These are phyloP conservation scores for Apogon hyalosoma DNA, from an alignment of 2,797 vertebrate species.

Conservation along the genomic window DNA sequence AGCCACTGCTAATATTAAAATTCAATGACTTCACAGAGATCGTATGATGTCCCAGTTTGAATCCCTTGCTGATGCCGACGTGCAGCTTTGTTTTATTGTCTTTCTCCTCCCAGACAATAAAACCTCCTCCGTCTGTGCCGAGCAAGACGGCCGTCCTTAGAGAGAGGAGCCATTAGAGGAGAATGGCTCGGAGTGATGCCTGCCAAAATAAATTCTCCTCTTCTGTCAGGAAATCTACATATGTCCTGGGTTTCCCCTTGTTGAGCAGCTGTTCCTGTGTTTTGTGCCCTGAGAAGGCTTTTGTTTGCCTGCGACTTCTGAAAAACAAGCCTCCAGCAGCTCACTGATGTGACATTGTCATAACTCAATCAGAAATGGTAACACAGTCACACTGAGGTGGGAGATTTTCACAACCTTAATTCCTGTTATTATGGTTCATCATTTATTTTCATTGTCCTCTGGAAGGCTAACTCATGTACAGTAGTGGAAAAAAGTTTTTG, in stretches of 20 bases:
- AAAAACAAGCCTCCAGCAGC: slow-evolving; percentile 23
- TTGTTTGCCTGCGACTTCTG: slow-evolving; percentile 11
- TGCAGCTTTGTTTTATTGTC: slow-evolving; percentile 40
- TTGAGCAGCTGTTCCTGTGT: slow-evolving; percentile 25
- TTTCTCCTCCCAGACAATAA: slow-evolving; percentile 51
- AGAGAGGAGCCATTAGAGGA: slow-evolving; percentile 53
- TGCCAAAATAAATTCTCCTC: slow-evolving; percentile 60
- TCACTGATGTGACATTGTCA: slow-evolving; percentile 38
- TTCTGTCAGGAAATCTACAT: slow-evolving; percentile 42
- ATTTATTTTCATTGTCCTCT: slow-evolving; percentile 44
- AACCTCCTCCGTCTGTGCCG: slow-evolving; percentile 47
- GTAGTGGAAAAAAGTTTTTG: too few species aligned
- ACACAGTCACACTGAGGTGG: slow-evolving; percentile 28
- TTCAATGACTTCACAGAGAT: slow-evolving; percentile 30
- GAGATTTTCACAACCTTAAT: slow-evolving; percentile 32
- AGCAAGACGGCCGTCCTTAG: slow-evolving; percentile 54
- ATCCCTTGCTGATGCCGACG: slow-evolving; percentile 21
- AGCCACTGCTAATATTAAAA: slow-evolving; percentile 32
- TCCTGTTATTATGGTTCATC: slow-evolving; percentile 39
- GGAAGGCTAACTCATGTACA: slow-evolving; percentile 5
- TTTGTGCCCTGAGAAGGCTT: slow-evolving; percentile 20
- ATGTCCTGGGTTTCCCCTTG: slow-evolving; percentile 49
- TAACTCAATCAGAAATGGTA: slow-evolving; percentile 52
- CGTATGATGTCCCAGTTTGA: slow-evolving; percentile 42
- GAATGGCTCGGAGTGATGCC: slow-evolving; percentile 47